Evolutionary conservation across 2,113 vertebrate species (phyloP), one percentile per base, ranked within the genome.

Genomic region (Nothobranchius kuhntae): DNA sequence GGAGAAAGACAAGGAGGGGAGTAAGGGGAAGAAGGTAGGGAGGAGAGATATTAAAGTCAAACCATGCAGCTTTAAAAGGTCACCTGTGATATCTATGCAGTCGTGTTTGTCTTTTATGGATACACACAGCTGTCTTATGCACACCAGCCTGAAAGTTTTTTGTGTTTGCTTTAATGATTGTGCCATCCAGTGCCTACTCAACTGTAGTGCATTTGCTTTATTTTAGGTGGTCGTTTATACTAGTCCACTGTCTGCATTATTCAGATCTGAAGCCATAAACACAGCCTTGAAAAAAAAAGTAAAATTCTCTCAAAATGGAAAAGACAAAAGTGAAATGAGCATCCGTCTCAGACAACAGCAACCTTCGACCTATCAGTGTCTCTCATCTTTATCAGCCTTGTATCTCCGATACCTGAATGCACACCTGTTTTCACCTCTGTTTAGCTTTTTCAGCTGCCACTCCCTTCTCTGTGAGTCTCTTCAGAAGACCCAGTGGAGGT

Each of bases 51-150:
- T 82, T 82, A 67, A 71, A 87, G 54, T 68, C 71, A 73, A 69
- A 80, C 66, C 14, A 59, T 75, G 56, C 48, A 3, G 68, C 77
- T 85, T 76, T 78, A 63, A 83, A 89, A 89, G 83, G 86, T 91
- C 85, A 88, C 62, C 75, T 82, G 73, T 71, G 81, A 79, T 80
- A 68, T 83, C 65, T 42, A 8, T 60, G 82, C 71, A 61, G 57
- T 30, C 73, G 53, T 50, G 50, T 46, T 70, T 40, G 61, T 47
- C 51, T 14, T 55, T 30, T 67, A 60, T 36, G 12, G 62, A 79
- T 62, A 65, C 57, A 75, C 42, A 42, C 14, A 60, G 45, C 46
- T 44, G 11, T 53, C 30, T 13, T 50, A 26, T 40, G 61, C 40
- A 66, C 35, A 66, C 30, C 42, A 44, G 26, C 4, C 7, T 53